Base-by-base conservation (phyloP, 2,797 vertebrate species). In the Siniperca undulata region DNA sequence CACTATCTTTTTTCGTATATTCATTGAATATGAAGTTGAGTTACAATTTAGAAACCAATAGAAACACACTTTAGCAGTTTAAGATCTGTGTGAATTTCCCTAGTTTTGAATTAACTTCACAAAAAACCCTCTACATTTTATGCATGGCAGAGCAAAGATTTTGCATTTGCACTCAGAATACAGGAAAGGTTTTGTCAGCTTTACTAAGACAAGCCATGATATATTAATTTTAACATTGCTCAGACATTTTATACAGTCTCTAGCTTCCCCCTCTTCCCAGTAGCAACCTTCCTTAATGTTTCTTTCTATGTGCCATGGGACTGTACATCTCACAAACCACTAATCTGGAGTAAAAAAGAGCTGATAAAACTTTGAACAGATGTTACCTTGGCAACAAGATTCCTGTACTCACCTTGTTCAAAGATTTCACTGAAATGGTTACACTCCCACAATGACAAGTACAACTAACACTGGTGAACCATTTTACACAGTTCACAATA, bases 301-400 rank as follows among this genome's bases (percentile, higher is more conserved):
- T 59, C 48, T 50, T 58, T 44, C 16, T 56, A 0, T 48, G 72
- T 59, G 48, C 56, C 5, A 1, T 61, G 64, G 67, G 73, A 78
- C 70, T 74, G n/a, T 52, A 72, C 38, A 34, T 77, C 72, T 80
- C 44, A 24, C 66, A 83, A 77, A 78, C 55, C 12, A 74, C 58
- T 83, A 68, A 87, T 79, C 42, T 72, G 53, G 27, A 48, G 56
- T 64, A 74, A 62, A 77, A 80, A 67, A 16, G 61, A 79, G 46
- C 60, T 64, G 38, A 80, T 77, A 77, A 80, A 82, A 81, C 83
- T 86, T 86, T 87, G 81, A 90, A 86, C 70, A 83, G 72, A 64
- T 74, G 86, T 90, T 83, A 77, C 86, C 86, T 71, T 89, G 78
- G 86, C 81, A 89, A 90, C 89, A 78, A 69, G 52, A 55, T 66